Base-by-base conservation (phyloP, 2,888 invertebrate species). In the Ormyrus nitidulus region DNA sequence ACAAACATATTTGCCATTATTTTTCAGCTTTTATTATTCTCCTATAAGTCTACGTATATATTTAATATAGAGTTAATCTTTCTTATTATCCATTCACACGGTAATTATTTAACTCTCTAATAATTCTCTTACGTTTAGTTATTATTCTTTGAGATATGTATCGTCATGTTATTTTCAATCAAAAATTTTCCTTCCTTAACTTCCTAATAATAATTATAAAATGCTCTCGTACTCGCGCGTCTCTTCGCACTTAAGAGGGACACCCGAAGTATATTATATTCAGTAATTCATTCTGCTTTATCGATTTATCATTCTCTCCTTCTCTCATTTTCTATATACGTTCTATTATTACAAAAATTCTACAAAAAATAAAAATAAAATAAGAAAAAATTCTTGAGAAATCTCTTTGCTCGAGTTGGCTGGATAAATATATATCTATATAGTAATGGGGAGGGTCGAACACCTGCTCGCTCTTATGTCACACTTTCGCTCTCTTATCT, bases 71-170 rank as follows among this genome's bases (percentile, higher is more conserved):
- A 80, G 74, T 74, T 72, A 34, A 58, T 83, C 79, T 82, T 70
- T 82, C 64, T 81, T 80, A 75, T 71, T 79, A 76, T 74, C 82
- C 82, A 76, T 79, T 79, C 72, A 51, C 77, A 65, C 70, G 61
- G 56, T 69, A 19, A 77, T 59, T 68, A 71, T 73, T 75, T 83
- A 81, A 82, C 69, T 82, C 80, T 83, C 82, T 85, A 83, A 85
- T 85, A 86, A 86, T 84, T 86, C 85, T 83, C 89, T 89, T 89
- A 90, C 82, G 84, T 86, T 89, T 90, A 90, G 83, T 90, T 90
- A 90, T 90, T 90, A 90, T 90, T 89, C 89, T 90, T 88, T 89
- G 89, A 90, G 90, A 90, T 90, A 90, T 90, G 90, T 90, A 90
- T 90, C 90, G 90, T 90, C 89, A 87, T 89, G 86, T 89, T 71